Evolutionary conservation across 37 sponge, comb jelly and placozoan genomes (phyloP), one percentile per base, ranked within the genome.

Genomic region (Haliclona indistincta): DNA sequence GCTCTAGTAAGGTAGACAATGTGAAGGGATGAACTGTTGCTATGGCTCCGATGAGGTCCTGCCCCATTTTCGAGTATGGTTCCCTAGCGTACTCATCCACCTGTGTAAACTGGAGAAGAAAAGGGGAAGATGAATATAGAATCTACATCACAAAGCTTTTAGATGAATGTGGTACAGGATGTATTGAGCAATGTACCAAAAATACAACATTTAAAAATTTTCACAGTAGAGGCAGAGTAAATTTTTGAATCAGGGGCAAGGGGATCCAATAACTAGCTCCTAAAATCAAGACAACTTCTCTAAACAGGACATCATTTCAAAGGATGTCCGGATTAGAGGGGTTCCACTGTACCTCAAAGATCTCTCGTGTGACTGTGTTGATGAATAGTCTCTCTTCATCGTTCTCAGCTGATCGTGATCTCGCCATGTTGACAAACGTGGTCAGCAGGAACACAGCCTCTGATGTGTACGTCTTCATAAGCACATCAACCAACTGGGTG

Each of bases 391-490:
- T 81, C 63, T 94, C 90, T n/a, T 64, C 79, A 13, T 81, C 70
- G 1, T 51, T 58, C 38, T 84, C 65, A 54, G 61, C 66, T 4
- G 38, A 41, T 29, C 94, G 68, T 22, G 87, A 73, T 4, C 84
- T 47, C n/a, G 94, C 91, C 88, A 96, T 96, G 81, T 92, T 96
- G 68, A 87, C 90, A 65, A 96, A 84, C 5, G 94, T 96, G 25
- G 97, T 96, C 42, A 96, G 73, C 17, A 96, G 76, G 56, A 87
- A 93, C 7, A 93, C 81, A 0, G 88, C 87, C 82, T 96, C 91
- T 26, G 95, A 94, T 0, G 88, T 81, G 54, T 71, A 84, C 0
- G 88, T 90, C 52, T 72, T 86, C 91, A 93, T 93, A 53, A 96
- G 78, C 35, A 45, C 51, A 43, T 96, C 91, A 51, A 86, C 66